phyloP scores from a whole-genome alignment of 1,140 invertebrate genomes.

The Coenobita brevimanus region DNA sequence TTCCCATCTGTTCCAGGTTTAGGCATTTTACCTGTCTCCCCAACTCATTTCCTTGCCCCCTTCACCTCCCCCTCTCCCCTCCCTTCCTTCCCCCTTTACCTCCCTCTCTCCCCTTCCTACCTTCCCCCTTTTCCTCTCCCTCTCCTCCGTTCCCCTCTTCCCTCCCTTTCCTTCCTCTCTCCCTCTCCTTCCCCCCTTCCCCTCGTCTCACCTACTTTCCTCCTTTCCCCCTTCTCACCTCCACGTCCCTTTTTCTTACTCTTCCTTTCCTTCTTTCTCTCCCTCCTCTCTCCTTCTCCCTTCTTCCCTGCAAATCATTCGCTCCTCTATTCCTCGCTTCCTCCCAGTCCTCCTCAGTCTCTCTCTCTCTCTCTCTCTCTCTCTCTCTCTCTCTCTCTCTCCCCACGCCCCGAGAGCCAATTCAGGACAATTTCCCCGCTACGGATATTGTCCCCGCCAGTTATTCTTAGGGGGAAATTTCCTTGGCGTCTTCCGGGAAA shows the following conservation, averaged over 20 bases:
- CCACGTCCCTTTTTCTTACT: background rate
- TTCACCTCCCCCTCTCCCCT: background rate
- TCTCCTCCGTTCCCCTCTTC: background rate
- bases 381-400: background rate
- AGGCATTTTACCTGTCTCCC: background rate
- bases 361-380: background rate
- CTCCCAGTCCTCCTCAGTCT: background rate
- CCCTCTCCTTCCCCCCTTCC: background rate
- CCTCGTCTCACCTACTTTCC: background rate
- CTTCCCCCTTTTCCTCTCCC: background rate
- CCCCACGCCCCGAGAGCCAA: conserved; percentile 4
- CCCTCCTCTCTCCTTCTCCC: background rate
- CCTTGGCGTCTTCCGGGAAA: conserved; percentile 15
- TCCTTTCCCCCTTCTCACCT: background rate
- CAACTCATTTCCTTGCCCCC: background rate
- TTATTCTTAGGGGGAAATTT: conserved; percentile 43
- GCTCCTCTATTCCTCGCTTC: background rate
- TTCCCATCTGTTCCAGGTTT: background rate
- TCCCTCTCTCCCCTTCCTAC: background rate
- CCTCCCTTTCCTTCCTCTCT: background rate
- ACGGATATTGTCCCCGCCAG: conserved; percentile 47
- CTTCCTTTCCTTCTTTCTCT: background rate
- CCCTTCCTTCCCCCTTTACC: background rate
- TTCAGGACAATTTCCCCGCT: conserved; percentile 36
- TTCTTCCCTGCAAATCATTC: background rate